Evolutionary conservation across 2,113 vertebrate species (phyloP).

Genomic region (Etheostoma cragini): DNA sequence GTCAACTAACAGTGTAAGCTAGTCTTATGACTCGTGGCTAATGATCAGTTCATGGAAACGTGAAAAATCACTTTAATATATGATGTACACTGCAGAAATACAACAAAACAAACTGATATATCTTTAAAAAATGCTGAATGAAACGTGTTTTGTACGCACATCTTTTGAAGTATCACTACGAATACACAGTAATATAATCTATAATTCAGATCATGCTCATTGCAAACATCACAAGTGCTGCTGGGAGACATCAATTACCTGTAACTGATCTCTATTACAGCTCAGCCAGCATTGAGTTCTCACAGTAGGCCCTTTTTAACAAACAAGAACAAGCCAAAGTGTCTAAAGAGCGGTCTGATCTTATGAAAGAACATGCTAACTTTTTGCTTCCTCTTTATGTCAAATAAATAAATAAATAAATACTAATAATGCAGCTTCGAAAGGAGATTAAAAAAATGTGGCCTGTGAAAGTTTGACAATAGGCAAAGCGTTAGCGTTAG

Average conservation of each 20-base stretch:
- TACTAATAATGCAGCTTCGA: background rate
- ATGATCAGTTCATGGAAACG: background rate
- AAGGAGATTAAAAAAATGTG: background rate
- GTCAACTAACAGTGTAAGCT: background rate
- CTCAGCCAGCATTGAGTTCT: background rate
- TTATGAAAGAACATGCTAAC: background rate
- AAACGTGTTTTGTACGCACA: background rate
- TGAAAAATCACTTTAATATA: background rate
- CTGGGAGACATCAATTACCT: background rate
- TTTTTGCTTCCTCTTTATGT: background rate
- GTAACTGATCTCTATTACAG: slow-evolving; percentile 2
- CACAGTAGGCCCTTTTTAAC: background rate
- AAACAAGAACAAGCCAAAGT: background rate
- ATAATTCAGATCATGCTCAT: background rate
- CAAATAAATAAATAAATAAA: background rate
- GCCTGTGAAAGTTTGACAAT: slow-evolving; percentile 3
- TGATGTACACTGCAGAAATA: background rate
- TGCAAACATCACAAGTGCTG: slow-evolving; percentile 5
- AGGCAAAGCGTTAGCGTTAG: background rate
- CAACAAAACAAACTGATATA: background rate
- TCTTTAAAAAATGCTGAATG: background rate
- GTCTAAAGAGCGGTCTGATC: background rate
- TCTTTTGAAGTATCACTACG: slow-evolving; percentile 1
- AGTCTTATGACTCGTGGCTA: background rate
- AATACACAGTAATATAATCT: background rate